These are phyloP conservation scores for Meriones psammophilus DNA, from an alignment of 2,797 vertebrate genomes.

Conservation along the genomic window DNA sequence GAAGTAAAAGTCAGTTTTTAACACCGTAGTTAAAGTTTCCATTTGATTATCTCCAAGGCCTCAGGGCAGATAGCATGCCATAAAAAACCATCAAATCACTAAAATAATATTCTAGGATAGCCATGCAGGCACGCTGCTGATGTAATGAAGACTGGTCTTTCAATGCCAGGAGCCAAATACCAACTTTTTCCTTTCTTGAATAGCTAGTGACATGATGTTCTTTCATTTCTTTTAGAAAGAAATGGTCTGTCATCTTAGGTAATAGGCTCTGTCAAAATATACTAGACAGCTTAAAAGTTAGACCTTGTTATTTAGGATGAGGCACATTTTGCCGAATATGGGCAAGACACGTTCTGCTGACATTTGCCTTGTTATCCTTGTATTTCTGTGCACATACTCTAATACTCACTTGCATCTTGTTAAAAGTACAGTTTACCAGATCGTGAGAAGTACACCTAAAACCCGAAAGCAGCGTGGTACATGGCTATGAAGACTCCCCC, in stretches of 20 bases:
- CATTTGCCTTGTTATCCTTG: slow-evolving; percentile 29
- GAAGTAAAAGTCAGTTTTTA: slow-evolving; percentile 57
- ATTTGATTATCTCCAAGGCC: slow-evolving; percentile 32
- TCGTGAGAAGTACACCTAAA: slow-evolving; percentile 31
- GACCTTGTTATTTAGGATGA: slow-evolving; percentile 18
- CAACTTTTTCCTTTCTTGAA: slow-evolving; percentile 54
- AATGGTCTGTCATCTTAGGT: slow-evolving; percentile 33
- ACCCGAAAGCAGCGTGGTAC: slow-evolving; percentile 32
- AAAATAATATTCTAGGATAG: slow-evolving; percentile 60
- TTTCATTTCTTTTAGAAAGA: slow-evolving; percentile 61
- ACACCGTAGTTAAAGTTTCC: not conserved
- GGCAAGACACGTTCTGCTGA: not conserved
- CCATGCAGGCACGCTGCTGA: not conserved
- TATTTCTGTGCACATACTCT: not conserved
- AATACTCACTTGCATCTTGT: slow-evolving; percentile 51
- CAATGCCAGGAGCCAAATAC: slow-evolving; percentile 56
- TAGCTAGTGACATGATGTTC: slow-evolving; percentile 43
- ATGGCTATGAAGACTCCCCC: not conserved
- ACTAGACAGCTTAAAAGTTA: slow-evolving; percentile 5
- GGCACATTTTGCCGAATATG: not conserved
- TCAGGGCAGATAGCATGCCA: slow-evolving; percentile 51
- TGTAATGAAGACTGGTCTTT: slow-evolving; percentile 41
- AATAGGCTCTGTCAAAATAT: slow-evolving; percentile 30
- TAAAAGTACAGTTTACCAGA: slow-evolving; percentile 40
- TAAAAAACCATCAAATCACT: slow-evolving; percentile 40